Evolutionary conservation across 2,113 vertebrate genomes (phyloP).

Genomic region (Callipepla californica): DNA sequence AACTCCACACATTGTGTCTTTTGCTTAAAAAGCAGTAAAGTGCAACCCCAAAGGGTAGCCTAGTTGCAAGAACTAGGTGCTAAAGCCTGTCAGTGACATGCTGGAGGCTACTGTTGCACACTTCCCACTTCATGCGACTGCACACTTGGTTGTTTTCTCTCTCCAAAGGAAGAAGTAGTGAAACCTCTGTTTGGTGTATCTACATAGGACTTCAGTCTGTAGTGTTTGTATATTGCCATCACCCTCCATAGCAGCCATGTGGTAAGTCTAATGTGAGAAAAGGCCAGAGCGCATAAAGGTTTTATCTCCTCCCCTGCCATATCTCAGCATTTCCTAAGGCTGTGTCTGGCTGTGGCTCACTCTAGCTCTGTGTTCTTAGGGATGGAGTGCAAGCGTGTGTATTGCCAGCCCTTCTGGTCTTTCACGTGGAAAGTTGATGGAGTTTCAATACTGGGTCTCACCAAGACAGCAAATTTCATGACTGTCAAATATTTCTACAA

Average conservation of each 20-base stretch:
- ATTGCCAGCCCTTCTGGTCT: background rate
- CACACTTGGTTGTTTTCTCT: background rate
- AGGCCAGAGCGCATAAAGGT: background rate
- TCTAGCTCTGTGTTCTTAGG: background rate
- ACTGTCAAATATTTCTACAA: background rate
- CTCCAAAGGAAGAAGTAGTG: background rate
- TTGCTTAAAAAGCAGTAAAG: background rate
- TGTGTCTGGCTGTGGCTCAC: background rate
- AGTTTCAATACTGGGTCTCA: background rate
- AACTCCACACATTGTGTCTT: background rate
- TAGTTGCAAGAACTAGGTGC: background rate
- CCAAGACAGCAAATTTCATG: background rate
- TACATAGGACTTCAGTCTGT: background rate
- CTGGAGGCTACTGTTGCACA: background rate
- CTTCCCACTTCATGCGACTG: background rate
- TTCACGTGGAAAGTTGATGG: background rate
- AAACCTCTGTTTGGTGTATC: background rate
- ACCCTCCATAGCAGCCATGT: background rate
- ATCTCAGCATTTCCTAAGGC: background rate
- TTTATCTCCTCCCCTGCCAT: background rate
- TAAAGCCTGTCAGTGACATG: background rate
- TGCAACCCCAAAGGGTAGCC: background rate
- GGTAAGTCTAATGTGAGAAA: background rate
- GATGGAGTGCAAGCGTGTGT: rapidly evolving
- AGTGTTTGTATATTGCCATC: background rate